Percentiles rank a stretch among this genome's conserved stretches.
Evolutionary conservation across 2,888 invertebrate genomes (phyloP).

Genomic region (Lapara coniferarum): DNA sequence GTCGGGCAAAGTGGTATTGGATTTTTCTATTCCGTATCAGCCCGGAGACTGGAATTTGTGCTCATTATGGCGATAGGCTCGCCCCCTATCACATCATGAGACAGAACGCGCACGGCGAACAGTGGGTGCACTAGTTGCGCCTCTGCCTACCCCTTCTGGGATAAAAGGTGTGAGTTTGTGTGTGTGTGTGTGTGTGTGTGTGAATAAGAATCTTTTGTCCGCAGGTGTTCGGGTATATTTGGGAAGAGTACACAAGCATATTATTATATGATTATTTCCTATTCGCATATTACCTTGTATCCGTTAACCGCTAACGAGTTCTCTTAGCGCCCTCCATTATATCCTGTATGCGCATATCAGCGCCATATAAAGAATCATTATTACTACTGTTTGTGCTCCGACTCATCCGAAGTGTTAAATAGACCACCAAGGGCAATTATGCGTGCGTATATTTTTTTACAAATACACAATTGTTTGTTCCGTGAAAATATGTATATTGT

Average conservation of each 20-base stretch:
- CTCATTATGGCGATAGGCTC: no score
- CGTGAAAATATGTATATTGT: neutral
- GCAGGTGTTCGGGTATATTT: neutral
- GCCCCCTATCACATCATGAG: no score
- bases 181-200: no score
- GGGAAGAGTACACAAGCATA: slow-evolving; percentile 5
- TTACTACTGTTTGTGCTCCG: slow-evolving; percentile 64
- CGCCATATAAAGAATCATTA: slow-evolving; percentile 77
- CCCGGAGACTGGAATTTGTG: no score
- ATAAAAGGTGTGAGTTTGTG: no score
- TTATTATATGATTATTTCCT: slow-evolving; percentile 25
- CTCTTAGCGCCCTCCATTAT: slow-evolving; percentile 67
- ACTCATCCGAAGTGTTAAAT: slow-evolving; percentile 69
- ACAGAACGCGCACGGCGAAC: no score
- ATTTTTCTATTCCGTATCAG: no score
- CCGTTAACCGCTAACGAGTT: slow-evolving; percentile 57
- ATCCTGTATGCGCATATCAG: slow-evolving; percentile 64
- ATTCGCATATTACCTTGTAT: slow-evolving; percentile 42
- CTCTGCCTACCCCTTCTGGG: no score
- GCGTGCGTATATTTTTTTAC: slow-evolving; percentile 42
- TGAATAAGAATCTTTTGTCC: neutral
- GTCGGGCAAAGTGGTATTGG: no score
- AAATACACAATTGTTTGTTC: slow-evolving; percentile 27
- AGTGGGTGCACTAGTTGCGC: no score
- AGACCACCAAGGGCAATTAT: slow-evolving; percentile 67